Conservation (phyloP, 2,888 invertebrate genomes). For the Caenorhabditis becei region DNA sequence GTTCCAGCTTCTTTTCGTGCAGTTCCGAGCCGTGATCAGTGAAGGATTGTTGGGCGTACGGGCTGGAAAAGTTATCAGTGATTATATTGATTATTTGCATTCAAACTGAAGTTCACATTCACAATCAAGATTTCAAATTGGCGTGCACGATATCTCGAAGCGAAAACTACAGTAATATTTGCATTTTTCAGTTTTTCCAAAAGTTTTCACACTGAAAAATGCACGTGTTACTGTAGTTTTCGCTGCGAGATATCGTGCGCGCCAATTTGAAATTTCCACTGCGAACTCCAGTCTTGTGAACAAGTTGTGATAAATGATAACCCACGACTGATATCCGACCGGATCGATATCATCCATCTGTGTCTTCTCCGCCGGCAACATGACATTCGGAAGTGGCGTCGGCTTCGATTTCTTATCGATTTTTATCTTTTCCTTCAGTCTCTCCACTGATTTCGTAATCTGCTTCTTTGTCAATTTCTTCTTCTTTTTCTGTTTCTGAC, state of each 20-base stretch:
- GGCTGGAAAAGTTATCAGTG: background rate
- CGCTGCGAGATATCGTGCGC: no score
- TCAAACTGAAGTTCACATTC: background rate
- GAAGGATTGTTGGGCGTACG: background rate
- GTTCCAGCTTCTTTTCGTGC: background rate
- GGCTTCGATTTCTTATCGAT: no score
- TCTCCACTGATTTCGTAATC: constrained; percentile 6
- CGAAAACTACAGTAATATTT: no score
- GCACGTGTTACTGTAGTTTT: no score
- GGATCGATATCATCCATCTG: constrained; percentile 22
- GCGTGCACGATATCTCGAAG: no score
- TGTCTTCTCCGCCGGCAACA: constrained; percentile 27
- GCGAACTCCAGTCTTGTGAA: background rate
- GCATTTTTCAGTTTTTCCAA: no score
- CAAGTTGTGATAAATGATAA: background rate
- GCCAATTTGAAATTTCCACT: no score
- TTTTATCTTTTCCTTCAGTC: background rate
- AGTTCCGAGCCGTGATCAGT: no score
- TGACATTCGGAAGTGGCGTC: background rate
- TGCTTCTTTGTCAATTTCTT: constrained; percentile 28
- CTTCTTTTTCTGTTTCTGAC: constrained; percentile 19
- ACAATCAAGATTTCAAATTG: no score
- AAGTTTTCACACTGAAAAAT: no score
- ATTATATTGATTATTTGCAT: no score
- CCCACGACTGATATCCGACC: background rate